Conservation (phyloP, 2,888 invertebrate genomes). For the Acanthacorydalis orientalis region DNA sequence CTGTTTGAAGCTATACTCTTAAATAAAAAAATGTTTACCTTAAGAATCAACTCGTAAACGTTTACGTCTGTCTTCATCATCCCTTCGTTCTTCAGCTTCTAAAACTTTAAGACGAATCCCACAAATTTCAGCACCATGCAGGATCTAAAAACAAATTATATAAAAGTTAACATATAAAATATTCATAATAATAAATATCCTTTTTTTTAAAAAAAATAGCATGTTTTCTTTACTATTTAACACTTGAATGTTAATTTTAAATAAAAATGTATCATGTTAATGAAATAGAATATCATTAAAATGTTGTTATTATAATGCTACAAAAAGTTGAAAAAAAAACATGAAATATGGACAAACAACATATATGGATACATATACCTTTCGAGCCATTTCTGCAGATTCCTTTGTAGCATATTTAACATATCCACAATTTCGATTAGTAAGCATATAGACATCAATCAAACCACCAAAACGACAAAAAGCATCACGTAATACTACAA, state of each 20-base stretch:
- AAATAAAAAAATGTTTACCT: not conserved
- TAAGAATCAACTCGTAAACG: slow-evolving; percentile 7
- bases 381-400: slow-evolving; percentile 61
- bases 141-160: slow-evolving; percentile 17
- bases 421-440: slow-evolving; percentile 83
- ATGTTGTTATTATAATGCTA: no score
- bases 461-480: slow-evolving; percentile 83
- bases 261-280: no score
- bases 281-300: no score
- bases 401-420: slow-evolving; percentile 65
- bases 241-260: no score
- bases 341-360: no score
- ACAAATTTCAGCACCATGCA: slow-evolving; percentile 79
- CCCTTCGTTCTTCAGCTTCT: slow-evolving; percentile 59
- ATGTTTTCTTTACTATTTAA: not conserved
- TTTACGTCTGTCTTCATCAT: slow-evolving; percentile 13
- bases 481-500: slow-evolving; percentile 65
- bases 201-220: no score
- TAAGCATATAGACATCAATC: slow-evolving; percentile 77
- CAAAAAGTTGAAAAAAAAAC: no score
- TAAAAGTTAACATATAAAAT: not conserved
- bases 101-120: slow-evolving; percentile 76
- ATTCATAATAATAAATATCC: not conserved
- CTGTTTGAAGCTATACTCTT: no score
- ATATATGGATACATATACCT: slow-evolving; percentile 23